phyloP scores from a whole-genome alignment of 2,113 vertebrate genomes.

The Gasterosteus aculeatus region DNA sequence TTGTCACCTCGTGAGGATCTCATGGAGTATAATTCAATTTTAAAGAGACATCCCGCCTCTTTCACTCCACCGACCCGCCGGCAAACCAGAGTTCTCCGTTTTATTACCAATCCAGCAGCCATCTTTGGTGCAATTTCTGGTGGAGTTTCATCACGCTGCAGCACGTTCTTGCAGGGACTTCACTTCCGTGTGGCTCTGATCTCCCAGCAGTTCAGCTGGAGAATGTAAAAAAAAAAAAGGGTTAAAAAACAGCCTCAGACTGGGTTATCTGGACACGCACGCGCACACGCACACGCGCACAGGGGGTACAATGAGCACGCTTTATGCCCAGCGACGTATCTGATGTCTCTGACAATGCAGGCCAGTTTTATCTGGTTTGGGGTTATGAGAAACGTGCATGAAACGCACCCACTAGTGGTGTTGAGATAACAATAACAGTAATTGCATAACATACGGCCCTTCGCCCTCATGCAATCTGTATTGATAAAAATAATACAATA shows the following conservation, averaged over 20 bases:
- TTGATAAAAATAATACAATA: not conserved
- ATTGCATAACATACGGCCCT: not conserved
- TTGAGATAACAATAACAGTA: too few species aligned
- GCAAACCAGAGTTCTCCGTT: conserved; percentile 20
- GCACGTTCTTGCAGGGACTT: not conserved
- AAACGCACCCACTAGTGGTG: not conserved
- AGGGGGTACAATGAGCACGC: not conserved
- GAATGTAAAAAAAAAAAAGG: conserved; percentile 47
- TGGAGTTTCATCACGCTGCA: conserved; percentile 51
- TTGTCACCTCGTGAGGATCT: conserved; percentile 54
- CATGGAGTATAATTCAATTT: conserved; percentile 65
- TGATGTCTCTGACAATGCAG: conserved; percentile 18
- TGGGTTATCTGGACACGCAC: conserved; percentile 39
- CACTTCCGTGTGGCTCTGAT: not conserved
- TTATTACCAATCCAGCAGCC: conserved; percentile 62
- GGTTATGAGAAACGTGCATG: not conserved
- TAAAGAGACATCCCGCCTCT: conserved; percentile 50
- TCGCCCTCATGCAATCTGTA: not conserved
- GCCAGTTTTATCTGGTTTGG: conserved; percentile 27
- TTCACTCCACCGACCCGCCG: not conserved
- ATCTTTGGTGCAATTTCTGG: conserved; percentile 68
- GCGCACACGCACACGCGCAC: not conserved
- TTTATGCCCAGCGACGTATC: conserved; percentile 30
- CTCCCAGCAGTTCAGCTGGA: not conserved
- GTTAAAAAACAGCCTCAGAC: conserved; percentile 56